phyloP scores from a whole-genome alignment of 2,888 invertebrate genomes.

The Argyresthia albistria region DNA sequence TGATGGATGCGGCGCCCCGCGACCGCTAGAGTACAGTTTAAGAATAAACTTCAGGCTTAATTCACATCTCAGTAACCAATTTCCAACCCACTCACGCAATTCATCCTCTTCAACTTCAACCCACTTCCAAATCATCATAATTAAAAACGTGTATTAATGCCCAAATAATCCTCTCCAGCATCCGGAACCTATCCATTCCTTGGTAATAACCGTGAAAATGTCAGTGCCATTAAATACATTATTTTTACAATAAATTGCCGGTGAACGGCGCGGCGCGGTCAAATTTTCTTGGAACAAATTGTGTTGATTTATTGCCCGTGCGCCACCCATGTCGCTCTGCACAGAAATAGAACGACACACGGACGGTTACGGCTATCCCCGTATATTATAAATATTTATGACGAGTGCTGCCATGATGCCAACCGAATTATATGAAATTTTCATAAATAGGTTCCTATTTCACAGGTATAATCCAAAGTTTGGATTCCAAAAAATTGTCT shows the following conservation, averaged over 20 bases:
- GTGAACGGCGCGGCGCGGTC: slow-evolving; percentile 28
- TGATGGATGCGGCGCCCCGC: too few relatives aligned
- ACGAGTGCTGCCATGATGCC: neutral
- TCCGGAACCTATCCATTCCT: slow-evolving; percentile 22
- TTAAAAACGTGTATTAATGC: too few relatives aligned
- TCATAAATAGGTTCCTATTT: too few relatives aligned
- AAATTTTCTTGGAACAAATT: slow-evolving; percentile 55
- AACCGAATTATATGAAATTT: neutral
- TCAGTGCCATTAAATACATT: slow-evolving; percentile 24
- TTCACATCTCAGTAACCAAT: too few relatives aligned
- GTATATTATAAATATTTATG: slow-evolving; percentile 6
- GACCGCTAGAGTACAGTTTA: too few relatives aligned
- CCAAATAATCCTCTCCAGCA: slow-evolving; percentile 9
- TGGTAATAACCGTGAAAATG: slow-evolving; percentile 14
- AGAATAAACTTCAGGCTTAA: too few relatives aligned
- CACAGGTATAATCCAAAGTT: too few relatives aligned
- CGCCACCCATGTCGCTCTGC: slow-evolving; percentile 50
- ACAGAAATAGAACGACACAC: slow-evolving; percentile 37
- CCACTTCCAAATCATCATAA: too few relatives aligned
- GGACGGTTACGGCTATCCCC: neutral
- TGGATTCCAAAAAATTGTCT: too few relatives aligned
- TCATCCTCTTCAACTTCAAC: too few relatives aligned
- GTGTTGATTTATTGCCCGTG: slow-evolving; percentile 45
- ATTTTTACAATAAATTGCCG: slow-evolving; percentile 37
- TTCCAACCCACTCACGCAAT: too few relatives aligned